Conservation (phyloP, 2,113 vertebrate genomes). For the Odobenus rosmarus region DNA sequence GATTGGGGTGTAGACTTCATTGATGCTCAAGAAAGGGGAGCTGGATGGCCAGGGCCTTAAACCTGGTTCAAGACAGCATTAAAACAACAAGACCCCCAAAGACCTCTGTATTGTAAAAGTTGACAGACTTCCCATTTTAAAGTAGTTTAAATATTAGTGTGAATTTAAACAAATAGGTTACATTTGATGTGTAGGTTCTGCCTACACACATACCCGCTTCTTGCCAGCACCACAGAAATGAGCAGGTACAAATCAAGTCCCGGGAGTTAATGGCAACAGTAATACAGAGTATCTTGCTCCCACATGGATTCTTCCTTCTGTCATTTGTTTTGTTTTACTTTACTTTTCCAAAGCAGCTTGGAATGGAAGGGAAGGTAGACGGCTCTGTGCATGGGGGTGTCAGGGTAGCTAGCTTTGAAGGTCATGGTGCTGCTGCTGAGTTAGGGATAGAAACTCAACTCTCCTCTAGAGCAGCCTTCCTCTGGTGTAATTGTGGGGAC, state of each 20-base stretch:
- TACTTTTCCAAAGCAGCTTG: not conserved
- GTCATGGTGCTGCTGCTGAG: not conserved
- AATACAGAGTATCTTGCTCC: not conserved
- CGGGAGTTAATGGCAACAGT: not conserved
- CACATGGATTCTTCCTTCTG: not conserved
- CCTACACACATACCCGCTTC: not conserved
- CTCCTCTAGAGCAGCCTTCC: not conserved
- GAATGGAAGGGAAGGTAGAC: not conserved
- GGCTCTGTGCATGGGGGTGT: not conserved
- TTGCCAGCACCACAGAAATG: not conserved
- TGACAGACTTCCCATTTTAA: not conserved
- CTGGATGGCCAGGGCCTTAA: not conserved
- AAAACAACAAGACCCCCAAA: not conserved
- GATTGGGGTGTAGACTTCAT: not conserved
- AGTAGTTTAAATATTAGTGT: not conserved
- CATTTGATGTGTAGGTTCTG: not conserved
- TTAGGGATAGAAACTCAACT: not conserved
- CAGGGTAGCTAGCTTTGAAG: not conserved
- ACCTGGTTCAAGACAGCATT: not conserved
- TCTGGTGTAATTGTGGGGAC: not conserved
- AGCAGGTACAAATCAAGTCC: not conserved
- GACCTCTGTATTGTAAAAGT: not conserved
- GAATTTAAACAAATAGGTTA: not conserved
- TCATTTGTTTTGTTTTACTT: not conserved
- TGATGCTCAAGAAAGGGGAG: not conserved